phyloP scores from a whole-genome alignment of 2,797 vertebrate genomes.

The Tadarida brasiliensis region DNA sequence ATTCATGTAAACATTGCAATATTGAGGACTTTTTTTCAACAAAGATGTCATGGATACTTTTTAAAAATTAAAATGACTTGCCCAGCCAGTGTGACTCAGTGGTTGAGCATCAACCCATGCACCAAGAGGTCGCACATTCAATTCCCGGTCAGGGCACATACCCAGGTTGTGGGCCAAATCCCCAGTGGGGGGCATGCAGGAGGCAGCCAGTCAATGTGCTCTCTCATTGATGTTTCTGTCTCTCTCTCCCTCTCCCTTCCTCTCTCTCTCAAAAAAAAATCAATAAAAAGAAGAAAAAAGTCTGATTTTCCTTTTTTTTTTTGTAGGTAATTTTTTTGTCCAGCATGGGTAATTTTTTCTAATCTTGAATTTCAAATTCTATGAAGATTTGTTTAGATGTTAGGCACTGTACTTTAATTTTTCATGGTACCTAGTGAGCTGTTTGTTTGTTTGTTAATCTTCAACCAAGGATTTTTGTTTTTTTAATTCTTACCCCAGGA shows the following conservation, averaged over 20 bases:
- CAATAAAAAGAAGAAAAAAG: neutral
- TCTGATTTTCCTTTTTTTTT: neutral
- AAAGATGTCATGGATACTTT: neutral
- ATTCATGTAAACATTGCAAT: neutral
- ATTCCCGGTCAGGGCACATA: neutral
- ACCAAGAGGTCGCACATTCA: neutral
- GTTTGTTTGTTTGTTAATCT: too few species aligned
- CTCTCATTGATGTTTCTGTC: neutral
- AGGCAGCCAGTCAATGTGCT: neutral
- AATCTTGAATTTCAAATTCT: slow-evolving; percentile 3
- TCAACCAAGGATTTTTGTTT: too few species aligned
- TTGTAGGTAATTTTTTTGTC: neutral
- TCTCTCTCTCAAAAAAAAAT: neutral
- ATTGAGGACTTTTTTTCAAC: neutral
- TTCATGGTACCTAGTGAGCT: neutral
- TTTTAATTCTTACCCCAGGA: too few species aligned
- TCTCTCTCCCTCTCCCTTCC: neutral
- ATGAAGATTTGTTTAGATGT: slow-evolving; percentile 1
- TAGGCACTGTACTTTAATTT: neutral
- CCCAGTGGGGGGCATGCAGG: neutral
- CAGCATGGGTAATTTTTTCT: neutral
- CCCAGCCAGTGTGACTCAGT: neutral
- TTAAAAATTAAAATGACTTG: neutral
- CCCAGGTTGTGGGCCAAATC: neutral
- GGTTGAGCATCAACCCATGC: neutral